Evolutionary conservation across 2,888 invertebrate genomes (phyloP).

Genomic region (Hedychridium roseum): DNA sequence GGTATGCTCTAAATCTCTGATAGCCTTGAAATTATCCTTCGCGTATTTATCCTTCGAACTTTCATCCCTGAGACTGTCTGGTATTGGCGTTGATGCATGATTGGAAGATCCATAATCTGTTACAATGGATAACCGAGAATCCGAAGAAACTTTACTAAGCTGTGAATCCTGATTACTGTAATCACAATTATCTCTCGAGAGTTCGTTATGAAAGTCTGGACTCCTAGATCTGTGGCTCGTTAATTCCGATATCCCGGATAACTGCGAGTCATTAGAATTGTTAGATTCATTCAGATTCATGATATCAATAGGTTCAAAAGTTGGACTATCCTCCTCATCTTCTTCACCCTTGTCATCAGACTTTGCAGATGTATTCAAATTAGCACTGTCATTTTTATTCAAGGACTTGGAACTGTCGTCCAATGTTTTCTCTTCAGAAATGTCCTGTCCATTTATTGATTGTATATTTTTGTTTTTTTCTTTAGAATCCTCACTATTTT

Average conservation of each 20-base stretch:
- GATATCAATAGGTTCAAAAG: slow-evolving; percentile 71
- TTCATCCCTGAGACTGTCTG: slow-evolving; percentile 48
- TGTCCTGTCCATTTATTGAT: slow-evolving; percentile 66
- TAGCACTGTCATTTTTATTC: slow-evolving; percentile 31
- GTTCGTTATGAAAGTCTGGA: slow-evolving; percentile 57
- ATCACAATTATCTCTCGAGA: slow-evolving; percentile 58
- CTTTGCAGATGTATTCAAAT: slow-evolving; percentile 49
- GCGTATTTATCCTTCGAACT: slow-evolving; percentile 57
- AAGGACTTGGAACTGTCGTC: slow-evolving; percentile 24
- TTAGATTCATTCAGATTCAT: slow-evolving; percentile 64
- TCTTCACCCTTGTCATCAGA: slow-evolving; percentile 65
- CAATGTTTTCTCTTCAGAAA: slow-evolving; percentile 55
- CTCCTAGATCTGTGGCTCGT: slow-evolving; percentile 66
- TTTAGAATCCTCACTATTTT: slow-evolving; percentile 12
- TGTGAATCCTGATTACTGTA: slow-evolving; percentile 69
- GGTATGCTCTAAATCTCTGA: slow-evolving; percentile 46
- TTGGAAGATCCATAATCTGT: slow-evolving; percentile 66
- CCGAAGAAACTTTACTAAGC: slow-evolving; percentile 71
- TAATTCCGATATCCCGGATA: slow-evolving; percentile 69
- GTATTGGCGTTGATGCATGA: slow-evolving; percentile 54
- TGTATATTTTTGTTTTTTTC: slow-evolving; percentile 20
- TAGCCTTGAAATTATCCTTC: slow-evolving; percentile 54
- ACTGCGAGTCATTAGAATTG: slow-evolving; percentile 68
- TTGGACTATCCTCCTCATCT: slow-evolving; percentile 73
- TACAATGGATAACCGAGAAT: slow-evolving; percentile 67